Base-by-base conservation (phyloP, 2,888 invertebrate species). In the Eupithecia dodoneata region DNA sequence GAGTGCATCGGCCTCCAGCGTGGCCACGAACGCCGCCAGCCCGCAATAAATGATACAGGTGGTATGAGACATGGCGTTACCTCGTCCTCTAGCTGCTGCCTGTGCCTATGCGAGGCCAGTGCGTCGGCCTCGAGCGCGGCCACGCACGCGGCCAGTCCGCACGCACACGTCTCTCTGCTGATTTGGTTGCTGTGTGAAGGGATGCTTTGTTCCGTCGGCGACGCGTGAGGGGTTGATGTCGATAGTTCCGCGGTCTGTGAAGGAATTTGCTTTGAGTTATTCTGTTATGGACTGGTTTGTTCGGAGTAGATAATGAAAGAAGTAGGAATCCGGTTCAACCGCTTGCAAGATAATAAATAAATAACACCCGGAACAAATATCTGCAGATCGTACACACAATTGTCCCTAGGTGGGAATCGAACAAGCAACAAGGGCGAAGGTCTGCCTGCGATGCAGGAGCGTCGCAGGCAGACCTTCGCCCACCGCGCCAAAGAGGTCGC, bases 71-170 rank as follows among this genome's bases (percentile, higher is more conserved):
- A 63, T 63, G 30, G 63, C 45, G 69, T 66, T 78, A 92, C 94
- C 94, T 92, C 93, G 65, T 93, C 95, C 80, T 93, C 94, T 3
- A 93, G 89, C 69, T 91, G 93, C 42, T 87, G 91, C 0, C 90
- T 85, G 44, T 90, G 90, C 0, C 90, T 70, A 76, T 84, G 88
- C 74, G 90, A 84, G 70, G 83, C 74, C 71, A 86, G 89, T 18
- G 90, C 92, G 82, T 93, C 93, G 6, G 90, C 88, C 84, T 94
- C 97, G 2, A 97, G 95, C 70, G 96, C 94, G 75, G 95, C 95
- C 63, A 96, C 93, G 81, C 96, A 94, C 63, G 93, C 90, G 41
- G 89, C 87, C 75, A 92, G 88, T 13, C 93, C 94, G 85, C 94
- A 94, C 55, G 66, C 63, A 73, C 79, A 75, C 70, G 63, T 30